Evolutionary conservation across 2,113 vertebrate species (phyloP), one percentile per base, ranked within the genome.

Genomic region (Strix aluco): DNA sequence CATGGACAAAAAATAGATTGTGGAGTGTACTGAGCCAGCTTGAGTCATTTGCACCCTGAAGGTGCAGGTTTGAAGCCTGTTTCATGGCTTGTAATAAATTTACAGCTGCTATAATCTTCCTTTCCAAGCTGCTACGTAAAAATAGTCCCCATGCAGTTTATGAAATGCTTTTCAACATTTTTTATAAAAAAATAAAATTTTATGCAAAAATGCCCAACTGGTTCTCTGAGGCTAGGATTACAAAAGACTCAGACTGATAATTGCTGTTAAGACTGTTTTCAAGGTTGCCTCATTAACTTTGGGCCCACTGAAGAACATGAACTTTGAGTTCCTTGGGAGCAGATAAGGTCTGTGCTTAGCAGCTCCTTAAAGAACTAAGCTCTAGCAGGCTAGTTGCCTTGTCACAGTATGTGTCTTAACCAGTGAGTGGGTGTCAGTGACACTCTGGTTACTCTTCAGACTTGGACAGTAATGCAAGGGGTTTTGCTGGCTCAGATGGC

Each of bases 31-130:
- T 97, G 97, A 97, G 96, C 26, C 23, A 97, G 72, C 85, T 96
- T 97, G 97, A 98, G 97, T 98, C 83, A 98, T 98, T 98, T 97
- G 95, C 92, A 98, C 97, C 96, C 97, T 59, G 92, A 97, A 98
- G 98, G 97, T 98, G 81, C 94, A 94, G 95, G 96, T 98, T 98
- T 96, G 95, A 98, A 98, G 96, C 92, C 94, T 97, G 89, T 98
- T 98, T 98, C 94, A 96, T 98, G 96, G 94, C 93, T 97, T 98
- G 97, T 98, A 98, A 98, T 98, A 97, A 98, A 98, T 98, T 98
- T 98, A 97, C 96, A 98, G 95, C 94, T 97, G 94, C 96, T 98
- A 55, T 97, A 97, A 98, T 98, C 96, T 98, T 97, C 61, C 81
- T 98, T 98, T 98, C 93, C 96, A 97, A 97, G 75, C 94, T 95